Conservation (phyloP, 2,797 vertebrate species). For the Gallinago nigripennis region DNA sequence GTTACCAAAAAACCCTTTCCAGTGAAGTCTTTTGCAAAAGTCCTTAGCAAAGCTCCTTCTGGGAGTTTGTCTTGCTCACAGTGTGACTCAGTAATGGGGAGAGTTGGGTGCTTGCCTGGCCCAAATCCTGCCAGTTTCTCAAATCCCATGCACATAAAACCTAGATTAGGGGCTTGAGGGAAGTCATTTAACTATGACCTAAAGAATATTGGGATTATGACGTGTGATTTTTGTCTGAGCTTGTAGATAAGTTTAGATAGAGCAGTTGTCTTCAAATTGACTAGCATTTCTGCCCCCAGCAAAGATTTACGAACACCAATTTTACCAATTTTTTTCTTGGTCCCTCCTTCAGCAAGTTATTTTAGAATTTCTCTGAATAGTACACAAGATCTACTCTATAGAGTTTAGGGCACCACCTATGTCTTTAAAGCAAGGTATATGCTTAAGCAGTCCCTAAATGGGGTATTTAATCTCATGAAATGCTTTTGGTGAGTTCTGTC, state of each 20-base stretch:
- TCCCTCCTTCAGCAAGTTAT: background rate
- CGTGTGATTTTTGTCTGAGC: background rate
- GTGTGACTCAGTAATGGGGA: background rate
- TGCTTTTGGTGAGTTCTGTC: background rate
- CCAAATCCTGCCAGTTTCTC: background rate
- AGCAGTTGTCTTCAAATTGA: background rate
- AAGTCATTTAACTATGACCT: background rate
- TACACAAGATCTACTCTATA: background rate
- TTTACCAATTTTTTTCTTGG: background rate
- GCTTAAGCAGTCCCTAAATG: background rate
- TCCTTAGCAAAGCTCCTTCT: background rate
- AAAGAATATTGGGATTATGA: background rate
- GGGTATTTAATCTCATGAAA: background rate
- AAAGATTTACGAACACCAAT: background rate
- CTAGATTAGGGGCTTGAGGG: background rate
- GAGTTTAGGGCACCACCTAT: background rate
- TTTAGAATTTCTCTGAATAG: background rate
- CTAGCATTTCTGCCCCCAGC: background rate
- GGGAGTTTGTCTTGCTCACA: background rate
- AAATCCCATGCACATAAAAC: background rate
- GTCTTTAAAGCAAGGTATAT: background rate
- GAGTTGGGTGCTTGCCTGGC: background rate
- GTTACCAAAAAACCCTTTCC: background rate
- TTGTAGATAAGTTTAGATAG: background rate
- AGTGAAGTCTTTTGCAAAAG: background rate